Conservation (phyloP, 2,888 invertebrate genomes). For the Brachyptera risi region DNA sequence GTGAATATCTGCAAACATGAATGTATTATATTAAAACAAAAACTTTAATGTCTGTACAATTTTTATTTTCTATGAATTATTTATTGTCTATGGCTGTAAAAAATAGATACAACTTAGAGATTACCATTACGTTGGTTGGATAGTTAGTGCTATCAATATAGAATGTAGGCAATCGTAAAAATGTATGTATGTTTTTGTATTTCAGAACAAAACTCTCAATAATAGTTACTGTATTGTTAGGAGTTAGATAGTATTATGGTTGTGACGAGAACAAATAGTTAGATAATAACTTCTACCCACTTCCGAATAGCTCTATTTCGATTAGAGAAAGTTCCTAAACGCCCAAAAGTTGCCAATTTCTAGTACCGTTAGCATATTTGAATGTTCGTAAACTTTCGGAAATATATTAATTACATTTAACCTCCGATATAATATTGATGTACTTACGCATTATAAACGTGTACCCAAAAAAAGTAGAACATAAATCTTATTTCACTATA, state of each 20-base stretch:
- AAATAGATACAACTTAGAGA: background rate
- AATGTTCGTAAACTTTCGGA: slow-evolving; percentile 1
- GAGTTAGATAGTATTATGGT: slow-evolving; percentile 22
- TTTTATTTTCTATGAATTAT: slow-evolving; percentile 12
- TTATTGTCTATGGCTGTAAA: slow-evolving; percentile 20
- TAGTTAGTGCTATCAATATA: background rate
- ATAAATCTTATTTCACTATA: too few species aligned
- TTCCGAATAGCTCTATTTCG: slow-evolving; percentile 8
- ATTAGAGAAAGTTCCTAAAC: slow-evolving; percentile 13
- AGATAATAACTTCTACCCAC: background rate
- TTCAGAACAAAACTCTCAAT: background rate
- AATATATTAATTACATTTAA: background rate
- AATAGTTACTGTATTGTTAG: background rate
- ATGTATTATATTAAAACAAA: too few species aligned
- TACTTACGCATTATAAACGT: background rate
- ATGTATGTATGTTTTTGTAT: slow-evolving; percentile 19
- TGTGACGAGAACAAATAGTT: slow-evolving; percentile 22
- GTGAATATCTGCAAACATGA: background rate
- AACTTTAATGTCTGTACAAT: slow-evolving; percentile 1
- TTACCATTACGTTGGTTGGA: background rate
- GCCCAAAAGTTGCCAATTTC: slow-evolving; percentile 2
- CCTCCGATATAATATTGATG: background rate
- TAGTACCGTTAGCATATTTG: background rate
- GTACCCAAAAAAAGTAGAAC: background rate
- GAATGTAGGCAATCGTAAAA: too few species aligned